Conservation (phyloP, 2,888 invertebrate species). For the Frankliniella fusca region DNA sequence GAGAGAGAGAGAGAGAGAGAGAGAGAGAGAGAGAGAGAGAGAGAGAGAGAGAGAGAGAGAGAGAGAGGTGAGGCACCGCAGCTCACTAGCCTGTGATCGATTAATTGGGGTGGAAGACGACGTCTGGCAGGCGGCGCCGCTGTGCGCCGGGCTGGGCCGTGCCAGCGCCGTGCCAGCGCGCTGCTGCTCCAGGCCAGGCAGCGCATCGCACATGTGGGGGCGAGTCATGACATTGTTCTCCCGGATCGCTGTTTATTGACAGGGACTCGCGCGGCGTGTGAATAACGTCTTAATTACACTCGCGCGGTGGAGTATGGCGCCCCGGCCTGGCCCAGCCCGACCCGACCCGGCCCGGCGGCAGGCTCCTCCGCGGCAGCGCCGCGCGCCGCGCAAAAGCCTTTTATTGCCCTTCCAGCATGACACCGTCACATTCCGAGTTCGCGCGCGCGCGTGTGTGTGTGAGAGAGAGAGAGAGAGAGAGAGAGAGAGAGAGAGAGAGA, state of each 20-base stretch:
- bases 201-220: background rate
- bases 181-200: background rate
- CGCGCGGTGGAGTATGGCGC: background rate
- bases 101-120: conserved; percentile 1
- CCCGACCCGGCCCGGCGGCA: background rate
- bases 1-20: no score
- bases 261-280: background rate
- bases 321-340: background rate
- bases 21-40: no score
- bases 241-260: conserved; percentile 7
- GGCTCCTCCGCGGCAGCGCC: background rate
- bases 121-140: background rate
- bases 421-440: background rate
- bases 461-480: no score
- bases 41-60: no score
- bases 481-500: no score
- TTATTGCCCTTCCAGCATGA: background rate
- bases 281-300: conserved; percentile 19
- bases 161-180: no score
- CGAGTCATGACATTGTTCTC: conserved; percentile 1
- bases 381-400: background rate
- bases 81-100: background rate
- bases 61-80: background rate
- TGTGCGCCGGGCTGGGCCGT: no score
- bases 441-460: background rate